Percentiles rank a stretch among this genome's conserved stretches.
Evolutionary conservation across 2,888 invertebrate species (phyloP).

Genomic region (Anoncus sp.): DNA sequence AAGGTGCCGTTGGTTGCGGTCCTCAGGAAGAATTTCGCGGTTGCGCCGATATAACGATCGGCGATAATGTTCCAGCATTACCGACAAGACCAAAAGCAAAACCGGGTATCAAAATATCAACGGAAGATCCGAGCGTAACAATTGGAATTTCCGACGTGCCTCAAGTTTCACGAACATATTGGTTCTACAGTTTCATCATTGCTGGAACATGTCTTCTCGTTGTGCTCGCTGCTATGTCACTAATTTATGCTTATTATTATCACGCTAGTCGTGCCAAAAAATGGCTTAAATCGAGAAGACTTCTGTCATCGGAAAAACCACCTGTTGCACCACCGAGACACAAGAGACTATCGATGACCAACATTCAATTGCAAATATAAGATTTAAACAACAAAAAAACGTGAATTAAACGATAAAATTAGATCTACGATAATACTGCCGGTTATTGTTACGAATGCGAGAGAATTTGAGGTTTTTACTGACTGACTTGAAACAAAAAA

Average conservation of each 20-base stretch:
- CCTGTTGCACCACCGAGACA: conserved; percentile 81
- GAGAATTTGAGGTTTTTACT: conserved; percentile 21
- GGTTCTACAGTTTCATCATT: conserved; percentile 84
- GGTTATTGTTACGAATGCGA: conserved; percentile 24
- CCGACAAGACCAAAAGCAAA: conserved; percentile 83
- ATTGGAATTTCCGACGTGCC: conserved; percentile 85
- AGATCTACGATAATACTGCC: conserved; percentile 29
- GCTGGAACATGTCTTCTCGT: conserved; percentile 88
- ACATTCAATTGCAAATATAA: conserved; percentile 68
- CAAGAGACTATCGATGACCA: conserved; percentile 73
- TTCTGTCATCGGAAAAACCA: conserved; percentile 71
- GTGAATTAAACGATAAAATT: conserved; percentile 7
- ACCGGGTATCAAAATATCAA: conserved; percentile 83
- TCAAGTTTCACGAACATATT: conserved; percentile 72
- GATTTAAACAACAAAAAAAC: conserved; percentile 30
- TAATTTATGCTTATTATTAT: conserved; percentile 91
- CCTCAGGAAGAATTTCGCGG: conserved; percentile 95
- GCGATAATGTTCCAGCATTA: conserved; percentile 84
- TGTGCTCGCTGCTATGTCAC: conserved; percentile 87
- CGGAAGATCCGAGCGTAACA: conserved; percentile 77
- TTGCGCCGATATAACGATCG: conserved; percentile 92
- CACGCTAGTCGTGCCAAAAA: conserved; percentile 89
- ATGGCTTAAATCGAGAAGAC: conserved; percentile 84
- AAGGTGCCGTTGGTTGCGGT: conserved; percentile 93
- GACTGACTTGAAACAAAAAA: conserved; percentile 36